Evolutionary conservation across 2,888 invertebrate species (phyloP).

Genomic region (Chaitophorus viminalis): DNA sequence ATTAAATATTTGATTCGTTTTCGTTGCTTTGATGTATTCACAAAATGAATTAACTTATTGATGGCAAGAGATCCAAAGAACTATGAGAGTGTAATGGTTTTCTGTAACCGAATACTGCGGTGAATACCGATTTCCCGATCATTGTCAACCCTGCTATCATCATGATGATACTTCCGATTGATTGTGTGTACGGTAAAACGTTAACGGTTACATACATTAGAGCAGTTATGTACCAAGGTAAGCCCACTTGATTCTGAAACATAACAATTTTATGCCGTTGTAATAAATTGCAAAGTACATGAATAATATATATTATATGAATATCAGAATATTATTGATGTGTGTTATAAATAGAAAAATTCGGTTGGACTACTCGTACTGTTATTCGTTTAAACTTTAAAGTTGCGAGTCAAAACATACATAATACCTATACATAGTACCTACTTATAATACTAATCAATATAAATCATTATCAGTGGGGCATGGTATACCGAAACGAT

Average conservation of each 20-base stretch:
- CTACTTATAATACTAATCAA: no score
- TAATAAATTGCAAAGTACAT: no score
- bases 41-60: slow-evolving; percentile 60
- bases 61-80: slow-evolving; percentile 65
- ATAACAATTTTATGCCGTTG: background rate
- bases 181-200: slow-evolving; percentile 70
- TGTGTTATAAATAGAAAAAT: no score
- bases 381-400: no score
- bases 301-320: no score
- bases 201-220: slow-evolving; percentile 71
- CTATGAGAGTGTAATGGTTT: slow-evolving; percentile 64
- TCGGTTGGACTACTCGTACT: no score
- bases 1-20: slow-evolving; percentile 4
- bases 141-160: slow-evolving; percentile 61
- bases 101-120: slow-evolving; percentile 39
- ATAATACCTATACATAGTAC: no score
- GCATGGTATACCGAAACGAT: no score
- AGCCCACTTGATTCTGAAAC: slow-evolving; percentile 72
- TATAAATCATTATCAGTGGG: no score
- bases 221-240: slow-evolving; percentile 70
- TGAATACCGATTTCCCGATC: slow-evolving; percentile 46
- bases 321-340: no score
- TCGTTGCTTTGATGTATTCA: background rate
- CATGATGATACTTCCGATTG: slow-evolving; percentile 64
- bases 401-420: no score